Conservation (phyloP, 2,888 invertebrate species). For the Amphipyra berbera region DNA sequence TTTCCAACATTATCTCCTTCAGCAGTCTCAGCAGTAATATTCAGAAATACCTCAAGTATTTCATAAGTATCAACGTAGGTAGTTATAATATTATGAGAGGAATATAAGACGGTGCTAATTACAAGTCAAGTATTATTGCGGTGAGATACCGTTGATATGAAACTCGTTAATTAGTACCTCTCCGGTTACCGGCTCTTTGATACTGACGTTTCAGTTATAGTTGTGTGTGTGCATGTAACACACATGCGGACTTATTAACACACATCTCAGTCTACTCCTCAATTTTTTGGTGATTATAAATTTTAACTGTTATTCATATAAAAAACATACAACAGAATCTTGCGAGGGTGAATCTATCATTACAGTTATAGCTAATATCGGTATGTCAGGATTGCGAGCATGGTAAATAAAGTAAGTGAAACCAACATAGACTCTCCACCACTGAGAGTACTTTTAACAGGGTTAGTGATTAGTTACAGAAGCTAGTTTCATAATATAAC, state of each 20-base stretch:
- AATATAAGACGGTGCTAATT: slow-evolving; percentile 54
- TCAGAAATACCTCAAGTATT: slow-evolving; percentile 17
- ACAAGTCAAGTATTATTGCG: slow-evolving; percentile 55
- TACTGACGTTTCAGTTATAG: slow-evolving; percentile 23
- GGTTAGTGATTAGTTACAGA: no score
- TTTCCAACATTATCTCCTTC: slow-evolving; percentile 15
- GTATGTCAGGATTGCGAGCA: no score
- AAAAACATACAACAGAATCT: no score
- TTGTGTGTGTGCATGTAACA: slow-evolving; percentile 12
- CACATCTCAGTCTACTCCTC: slow-evolving; percentile 10
- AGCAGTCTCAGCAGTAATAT: slow-evolving; percentile 8
- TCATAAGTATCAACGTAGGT: background rate
- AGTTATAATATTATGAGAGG: slow-evolving; percentile 23
- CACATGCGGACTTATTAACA: slow-evolving; percentile 24
- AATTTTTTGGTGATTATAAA: background rate
- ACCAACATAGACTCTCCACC: no score
- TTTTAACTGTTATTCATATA: no score
- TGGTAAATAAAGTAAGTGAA: no score
- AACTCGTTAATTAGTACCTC: slow-evolving; percentile 51
- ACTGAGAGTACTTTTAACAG: no score
- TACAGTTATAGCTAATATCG: no score
- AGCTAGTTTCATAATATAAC: no score
- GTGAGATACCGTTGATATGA: slow-evolving; percentile 48
- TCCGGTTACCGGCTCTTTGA: slow-evolving; percentile 54
- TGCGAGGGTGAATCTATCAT: no score